A percentile compares a stretch with the other conserved stretches of the same genome.
Conservation (phyloP, 92 coral and sea anemone species). For the Epizoanthus fatuus region DNA sequence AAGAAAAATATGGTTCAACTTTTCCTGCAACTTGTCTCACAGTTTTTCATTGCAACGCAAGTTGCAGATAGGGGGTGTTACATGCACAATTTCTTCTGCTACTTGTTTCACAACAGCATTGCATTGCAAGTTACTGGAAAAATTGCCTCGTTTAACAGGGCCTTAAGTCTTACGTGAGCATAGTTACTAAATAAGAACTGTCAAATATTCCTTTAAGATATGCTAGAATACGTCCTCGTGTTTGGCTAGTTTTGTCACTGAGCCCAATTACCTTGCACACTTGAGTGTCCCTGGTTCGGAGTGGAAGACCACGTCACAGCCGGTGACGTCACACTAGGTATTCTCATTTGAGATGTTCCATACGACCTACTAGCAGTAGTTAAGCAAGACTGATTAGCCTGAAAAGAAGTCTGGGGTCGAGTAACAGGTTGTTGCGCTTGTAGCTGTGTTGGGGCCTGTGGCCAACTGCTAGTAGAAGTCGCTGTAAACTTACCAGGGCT, state of each 20-base stretch:
- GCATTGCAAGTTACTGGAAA: too few species aligned
- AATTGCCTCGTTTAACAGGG: too few species aligned
- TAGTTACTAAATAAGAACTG: too few species aligned
- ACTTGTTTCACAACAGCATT: too few species aligned
- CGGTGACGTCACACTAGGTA: conserved; percentile 22
- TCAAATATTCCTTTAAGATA: too few species aligned
- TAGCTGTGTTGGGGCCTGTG: conserved; percentile 3
- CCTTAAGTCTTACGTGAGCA: too few species aligned
- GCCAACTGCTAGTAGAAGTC: background rate
- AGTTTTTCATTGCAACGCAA: too few species aligned
- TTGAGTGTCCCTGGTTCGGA: conserved; percentile 27
- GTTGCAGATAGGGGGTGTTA: too few species aligned
- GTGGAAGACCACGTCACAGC: conserved; percentile 30
- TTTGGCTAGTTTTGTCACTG: background rate
- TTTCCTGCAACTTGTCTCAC: too few species aligned
- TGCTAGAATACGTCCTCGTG: background rate
- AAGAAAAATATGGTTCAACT: too few species aligned
- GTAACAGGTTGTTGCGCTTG: conserved; percentile 14
- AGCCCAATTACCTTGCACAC: conserved; percentile 16
- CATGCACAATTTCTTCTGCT: too few species aligned
- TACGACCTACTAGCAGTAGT: conserved; percentile 2
- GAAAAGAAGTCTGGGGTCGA: conserved; percentile 14
- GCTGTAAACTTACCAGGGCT: background rate
- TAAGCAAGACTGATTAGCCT: conserved; percentile 5
- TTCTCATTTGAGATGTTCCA: conserved; percentile 17